These are phyloP conservation scores for Achroia grisella DNA, from an alignment of 1,140 invertebrate species.

Conservation along the genomic window DNA sequence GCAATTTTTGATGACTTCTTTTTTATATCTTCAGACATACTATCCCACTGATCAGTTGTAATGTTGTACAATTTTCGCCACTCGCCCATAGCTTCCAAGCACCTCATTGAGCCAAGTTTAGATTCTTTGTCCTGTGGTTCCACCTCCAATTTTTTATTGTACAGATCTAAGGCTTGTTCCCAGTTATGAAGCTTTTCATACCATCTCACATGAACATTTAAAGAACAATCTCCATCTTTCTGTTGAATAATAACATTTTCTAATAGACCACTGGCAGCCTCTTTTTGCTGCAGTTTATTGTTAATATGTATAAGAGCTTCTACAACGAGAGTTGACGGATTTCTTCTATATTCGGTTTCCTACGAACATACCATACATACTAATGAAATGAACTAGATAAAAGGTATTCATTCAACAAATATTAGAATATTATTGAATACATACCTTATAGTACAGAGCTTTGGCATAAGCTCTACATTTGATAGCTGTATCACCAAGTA, in stretches of 20 bases:
- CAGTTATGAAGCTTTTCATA: conserved; percentile 99
- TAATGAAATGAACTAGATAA: not conserved
- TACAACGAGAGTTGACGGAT: conserved; percentile 84
- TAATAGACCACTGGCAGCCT: conserved; percentile 94
- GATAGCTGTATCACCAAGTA: conserved; percentile 88
- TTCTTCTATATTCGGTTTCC: conserved; percentile 93
- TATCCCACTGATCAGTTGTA: conserved; percentile 83
- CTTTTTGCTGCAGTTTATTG: conserved; percentile 98
- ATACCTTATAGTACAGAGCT: conserved; percentile 94
- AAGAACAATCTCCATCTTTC: conserved; percentile 74
- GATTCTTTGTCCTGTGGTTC: conserved; percentile 84
- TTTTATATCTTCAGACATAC: conserved; percentile 79
- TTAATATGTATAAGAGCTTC: conserved; percentile 98
- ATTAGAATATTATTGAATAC: conserved; percentile 7
- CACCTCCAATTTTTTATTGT: conserved; percentile 81
- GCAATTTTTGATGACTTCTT: conserved; percentile 93
- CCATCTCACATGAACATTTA: conserved; percentile 95
- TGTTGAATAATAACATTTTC: conserved; percentile 92
- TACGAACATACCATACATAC: conserved; percentile 14
- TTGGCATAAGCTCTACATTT: conserved; percentile 92
- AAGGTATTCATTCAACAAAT: not conserved
- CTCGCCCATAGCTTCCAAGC: conserved; percentile 96
- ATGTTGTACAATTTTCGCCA: conserved; percentile 90
- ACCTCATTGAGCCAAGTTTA: conserved; percentile 95
- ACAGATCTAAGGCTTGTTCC: conserved; percentile 95